phyloP scores from a whole-genome alignment of 2,113 vertebrate species.

The Leptobrachium ailaonicum region DNA sequence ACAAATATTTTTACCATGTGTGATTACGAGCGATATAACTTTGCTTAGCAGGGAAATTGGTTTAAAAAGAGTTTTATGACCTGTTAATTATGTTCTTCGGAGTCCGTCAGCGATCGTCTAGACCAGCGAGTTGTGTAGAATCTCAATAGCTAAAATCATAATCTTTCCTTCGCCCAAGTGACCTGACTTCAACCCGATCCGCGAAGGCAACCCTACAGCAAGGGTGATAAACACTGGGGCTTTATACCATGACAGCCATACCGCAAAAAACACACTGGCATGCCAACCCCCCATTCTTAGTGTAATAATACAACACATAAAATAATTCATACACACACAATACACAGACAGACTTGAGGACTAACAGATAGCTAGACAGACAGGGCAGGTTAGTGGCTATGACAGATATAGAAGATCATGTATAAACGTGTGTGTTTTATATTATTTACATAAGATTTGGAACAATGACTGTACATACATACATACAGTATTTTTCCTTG shows the following conservation, averaged over 20 bases:
- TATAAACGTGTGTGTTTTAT: too few species aligned
- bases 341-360: too few species aligned
- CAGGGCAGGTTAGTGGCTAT: too few species aligned
- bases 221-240: background rate
- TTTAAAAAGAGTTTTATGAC: conserved; percentile 26
- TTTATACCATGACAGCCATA: conserved; percentile 1
- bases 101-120: conserved; percentile 13
- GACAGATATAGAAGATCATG: too few species aligned
- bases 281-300: too few species aligned
- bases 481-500: too few species aligned
- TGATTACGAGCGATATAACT: conserved; percentile 9
- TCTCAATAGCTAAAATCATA: conserved; percentile 30
- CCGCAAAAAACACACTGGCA: too few species aligned
- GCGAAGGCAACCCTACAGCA: background rate
- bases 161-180: conserved; percentile 19
- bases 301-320: too few species aligned
- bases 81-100: conserved; percentile 15
- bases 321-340: too few species aligned
- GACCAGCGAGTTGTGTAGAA: conserved; percentile 19
- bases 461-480: too few species aligned
- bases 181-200: conserved; percentile 2
- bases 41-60: background rate
- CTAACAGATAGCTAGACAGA: too few species aligned
- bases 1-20: background rate
- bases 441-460: too few species aligned